Evolutionary conservation across 2,113 vertebrate genomes (phyloP).

Genomic region (Dicentrarchus labrax): DNA sequence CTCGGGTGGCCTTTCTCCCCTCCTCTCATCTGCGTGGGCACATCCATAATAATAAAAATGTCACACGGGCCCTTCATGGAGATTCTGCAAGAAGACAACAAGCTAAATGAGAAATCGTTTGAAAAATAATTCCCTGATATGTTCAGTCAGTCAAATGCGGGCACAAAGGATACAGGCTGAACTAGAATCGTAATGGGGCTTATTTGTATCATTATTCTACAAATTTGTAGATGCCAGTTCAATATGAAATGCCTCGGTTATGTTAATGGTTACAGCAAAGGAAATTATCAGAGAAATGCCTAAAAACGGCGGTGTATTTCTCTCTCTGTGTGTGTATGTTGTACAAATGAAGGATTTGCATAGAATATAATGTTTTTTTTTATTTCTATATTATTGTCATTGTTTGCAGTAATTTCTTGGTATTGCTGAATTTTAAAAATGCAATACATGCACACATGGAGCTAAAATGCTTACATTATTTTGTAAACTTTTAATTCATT

Average conservation of each 20-base stretch:
- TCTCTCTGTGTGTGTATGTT: background rate
- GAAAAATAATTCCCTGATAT: slow-evolving; percentile 66
- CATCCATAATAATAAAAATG: slow-evolving; percentile 82
- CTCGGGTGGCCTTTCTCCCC: slow-evolving; percentile 68
- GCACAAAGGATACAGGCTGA: slow-evolving; percentile 37
- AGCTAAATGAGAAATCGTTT: slow-evolving; percentile 78
- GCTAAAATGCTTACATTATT: background rate
- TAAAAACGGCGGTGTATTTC: background rate
- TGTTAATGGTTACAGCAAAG: background rate
- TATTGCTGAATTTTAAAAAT: background rate
- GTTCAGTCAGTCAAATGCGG: slow-evolving; percentile 65
- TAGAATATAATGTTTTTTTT: background rate
- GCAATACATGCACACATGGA: background rate
- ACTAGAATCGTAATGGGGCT: slow-evolving; percentile 27
- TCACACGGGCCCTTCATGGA: slow-evolving; percentile 67
- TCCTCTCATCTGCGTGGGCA: slow-evolving; percentile 73
- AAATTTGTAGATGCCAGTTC: slow-evolving; percentile 49
- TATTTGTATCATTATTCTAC: slow-evolving; percentile 55
- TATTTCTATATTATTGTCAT: background rate
- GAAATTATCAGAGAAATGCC: background rate
- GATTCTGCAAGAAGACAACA: slow-evolving; percentile 74
- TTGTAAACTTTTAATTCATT: background rate
- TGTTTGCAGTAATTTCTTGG: background rate
- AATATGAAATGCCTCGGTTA: slow-evolving; percentile 4
- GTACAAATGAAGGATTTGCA: background rate